Percentiles rank a stretch among this genome's conserved stretches.
phyloP scores from a whole-genome alignment of 2,113 vertebrate genomes.

The Chaetura pelagica region DNA sequence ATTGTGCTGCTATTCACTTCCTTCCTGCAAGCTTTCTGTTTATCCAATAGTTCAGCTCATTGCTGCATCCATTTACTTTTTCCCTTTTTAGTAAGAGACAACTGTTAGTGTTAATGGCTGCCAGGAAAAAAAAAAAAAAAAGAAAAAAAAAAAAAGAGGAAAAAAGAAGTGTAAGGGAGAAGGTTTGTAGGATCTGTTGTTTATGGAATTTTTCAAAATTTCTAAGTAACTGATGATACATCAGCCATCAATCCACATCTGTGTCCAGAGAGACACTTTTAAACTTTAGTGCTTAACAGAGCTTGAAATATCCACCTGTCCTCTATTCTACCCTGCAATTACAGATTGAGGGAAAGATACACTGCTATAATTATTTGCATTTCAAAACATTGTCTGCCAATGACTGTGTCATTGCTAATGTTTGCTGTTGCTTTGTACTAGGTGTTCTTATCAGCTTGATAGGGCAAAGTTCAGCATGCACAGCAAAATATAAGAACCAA shows the following conservation, averaged over 20 bases:
- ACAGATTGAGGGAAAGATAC: conserved; percentile 11
- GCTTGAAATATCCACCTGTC: conserved; percentile 76
- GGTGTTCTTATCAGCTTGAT: not conserved
- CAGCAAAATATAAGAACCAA: not conserved
- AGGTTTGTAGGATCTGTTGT: not conserved
- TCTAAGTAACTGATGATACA: conserved; percentile 20
- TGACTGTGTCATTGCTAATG: conserved; percentile 25
- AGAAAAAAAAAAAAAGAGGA: not conserved
- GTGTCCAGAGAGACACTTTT: conserved; percentile 63
- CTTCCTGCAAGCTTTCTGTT: not conserved
- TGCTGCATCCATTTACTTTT: not conserved
- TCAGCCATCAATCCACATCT: conserved; percentile 53
- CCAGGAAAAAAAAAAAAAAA: no score
- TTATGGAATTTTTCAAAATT: conserved; percentile 52
- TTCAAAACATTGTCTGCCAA: conserved; percentile 11
- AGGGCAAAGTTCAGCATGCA: not conserved
- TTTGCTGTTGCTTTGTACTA: not conserved
- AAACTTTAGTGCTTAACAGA: conserved; percentile 76
- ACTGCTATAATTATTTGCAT: conserved; percentile 28
- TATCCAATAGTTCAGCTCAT: not conserved
- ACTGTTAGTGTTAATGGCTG: not conserved
- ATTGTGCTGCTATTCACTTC: not conserved
- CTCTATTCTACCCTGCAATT: conserved; percentile 31
- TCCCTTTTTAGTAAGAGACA: conserved; percentile 43
- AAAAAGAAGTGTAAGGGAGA: not conserved